Evolutionary conservation across 2,888 invertebrate species (phyloP), one percentile per base, ranked within the genome.

Genomic region (Acholoe squamosa): DNA sequence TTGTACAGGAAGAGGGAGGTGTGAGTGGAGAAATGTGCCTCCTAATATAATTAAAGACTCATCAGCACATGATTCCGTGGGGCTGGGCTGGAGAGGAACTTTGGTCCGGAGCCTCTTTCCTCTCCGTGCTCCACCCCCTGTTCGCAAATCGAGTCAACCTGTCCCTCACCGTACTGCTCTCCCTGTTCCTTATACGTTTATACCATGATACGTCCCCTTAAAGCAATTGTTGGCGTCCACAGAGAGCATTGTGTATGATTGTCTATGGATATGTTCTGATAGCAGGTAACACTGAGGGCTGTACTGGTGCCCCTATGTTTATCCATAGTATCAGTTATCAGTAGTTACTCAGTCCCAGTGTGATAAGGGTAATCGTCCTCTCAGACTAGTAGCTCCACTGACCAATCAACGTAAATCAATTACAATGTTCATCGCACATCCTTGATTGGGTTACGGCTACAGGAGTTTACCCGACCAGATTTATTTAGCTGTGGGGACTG

Each of bases 391-490:
- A n/a, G 51, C 86, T 54, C 28, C 54, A 12, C 86, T 28, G 25
- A 86, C 86, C 86, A 86, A 86, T 86, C 86, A 52, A 54, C 5
- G 28, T 86, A 86, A 86, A 86, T 54, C 86, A 86, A 86, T 86
- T 86, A 86, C 86, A 86, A 86, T 54, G 86, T 86, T 86, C 86
- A 86, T 86, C 52, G 86, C 86, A 52, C 86, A 25, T 31, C 86
- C 52, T 86, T 86, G 52, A 86, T 86, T 86, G 54, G 28, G 56
- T 86, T 86, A 86, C 54, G 3, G 22, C 54, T 84, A 22, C 25
- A 16, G 25, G 84, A 43, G 84, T 51, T 84, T 84, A 84, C 84
- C 33, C 84, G 1, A 16, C 19, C 43, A 84, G 43, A 84, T 43
- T 84, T 43, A 84, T 84, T 84, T 84, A 51, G 84, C 25, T 10